Base-by-base conservation (phyloP, 30 jellyfish, hydroid and myxozoan species). In the Mastigias papua region DNA sequence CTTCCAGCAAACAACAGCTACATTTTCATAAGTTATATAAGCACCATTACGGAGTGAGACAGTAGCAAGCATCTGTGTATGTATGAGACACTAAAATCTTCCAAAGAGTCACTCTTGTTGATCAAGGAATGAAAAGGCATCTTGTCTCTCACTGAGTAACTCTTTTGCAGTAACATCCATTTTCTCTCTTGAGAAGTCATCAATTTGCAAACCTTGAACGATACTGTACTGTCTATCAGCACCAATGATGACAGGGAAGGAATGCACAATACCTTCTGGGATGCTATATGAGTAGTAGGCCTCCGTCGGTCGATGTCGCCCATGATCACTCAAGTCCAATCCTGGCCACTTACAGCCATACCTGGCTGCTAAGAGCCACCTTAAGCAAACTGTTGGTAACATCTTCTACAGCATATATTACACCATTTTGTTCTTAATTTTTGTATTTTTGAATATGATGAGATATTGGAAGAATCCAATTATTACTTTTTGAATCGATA, bases 231-330 rank as follows among this genome's bases (percentile, higher is more conserved):
- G 71, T 58, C 95, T 67, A 35, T 88, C 93, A 8, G 89, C 95
- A 28, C 89, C 95, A 75, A 92, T 88, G 28, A 88, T 85, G 34
- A 92, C 92, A 0, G 99, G 99, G 93, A 91, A 91, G 84, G 98
- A 89, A 54, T 91, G 92, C 22, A 82, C 88, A 72, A 96, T 84
- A 37, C 98, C 99, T 48, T 92, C 95, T 28, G 99, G 97, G 72
- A 96, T 80, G 49, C 96, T 98, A 79, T 96, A 96, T 34, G 98
- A 82, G 60, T n/a, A n/a, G n/a, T n/a, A n/a, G n/a, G n/a, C n/a
- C n/a, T n/a, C 99, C 99, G 78, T 96, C 98, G 6, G 98, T 81
- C 48, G n/a, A 87, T 78, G 28, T 92, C 91, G 28, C 98, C 99
- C 99, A 96, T 96, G 94, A 98, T 87, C 70, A 86, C 89, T 34